These are phyloP conservation scores for Penelope pileata DNA, from an alignment of 2,113 vertebrate species.

Conservation along the genomic window DNA sequence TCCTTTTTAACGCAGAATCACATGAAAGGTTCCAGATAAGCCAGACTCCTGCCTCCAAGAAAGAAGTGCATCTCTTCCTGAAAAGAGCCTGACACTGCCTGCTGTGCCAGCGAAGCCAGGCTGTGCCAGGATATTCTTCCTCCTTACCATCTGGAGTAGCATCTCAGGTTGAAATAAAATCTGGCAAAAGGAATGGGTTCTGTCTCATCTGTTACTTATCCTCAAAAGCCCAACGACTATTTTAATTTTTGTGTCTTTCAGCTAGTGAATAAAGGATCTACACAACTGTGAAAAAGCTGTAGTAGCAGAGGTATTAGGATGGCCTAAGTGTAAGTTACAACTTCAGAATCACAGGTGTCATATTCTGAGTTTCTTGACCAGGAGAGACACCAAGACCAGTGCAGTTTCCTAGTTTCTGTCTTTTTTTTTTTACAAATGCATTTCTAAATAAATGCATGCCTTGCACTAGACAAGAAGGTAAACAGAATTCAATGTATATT, in stretches of 20 bases:
- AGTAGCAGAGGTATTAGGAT: not conserved
- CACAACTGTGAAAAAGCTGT: not conserved
- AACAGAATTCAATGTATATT: not conserved
- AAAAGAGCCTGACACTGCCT: not conserved
- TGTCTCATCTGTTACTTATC: not conserved
- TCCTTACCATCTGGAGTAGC: slow-evolving; percentile 16
- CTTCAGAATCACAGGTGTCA: not conserved
- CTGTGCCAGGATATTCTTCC: slow-evolving; percentile 24
- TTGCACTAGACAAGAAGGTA: not conserved
- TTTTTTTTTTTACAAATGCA: not conserved
- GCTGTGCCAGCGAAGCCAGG: not conserved
- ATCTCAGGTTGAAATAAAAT: not conserved
- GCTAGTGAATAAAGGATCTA: not conserved
- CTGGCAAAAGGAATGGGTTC: not conserved
- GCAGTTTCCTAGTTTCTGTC: not conserved
- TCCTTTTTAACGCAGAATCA: not conserved
- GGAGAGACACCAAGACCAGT: not conserved
- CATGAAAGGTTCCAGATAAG: not conserved
- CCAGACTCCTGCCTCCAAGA: not conserved
- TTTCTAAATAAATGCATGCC: not conserved
- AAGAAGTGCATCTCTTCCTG: not conserved
- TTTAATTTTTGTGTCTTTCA: slow-evolving; percentile 1
- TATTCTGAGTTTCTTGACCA: not conserved
- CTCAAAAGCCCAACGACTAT: not conserved
- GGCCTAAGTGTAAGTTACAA: not conserved